Evolutionary conservation across 2,113 vertebrate species (phyloP).

Genomic region (Puma concolor): DNA sequence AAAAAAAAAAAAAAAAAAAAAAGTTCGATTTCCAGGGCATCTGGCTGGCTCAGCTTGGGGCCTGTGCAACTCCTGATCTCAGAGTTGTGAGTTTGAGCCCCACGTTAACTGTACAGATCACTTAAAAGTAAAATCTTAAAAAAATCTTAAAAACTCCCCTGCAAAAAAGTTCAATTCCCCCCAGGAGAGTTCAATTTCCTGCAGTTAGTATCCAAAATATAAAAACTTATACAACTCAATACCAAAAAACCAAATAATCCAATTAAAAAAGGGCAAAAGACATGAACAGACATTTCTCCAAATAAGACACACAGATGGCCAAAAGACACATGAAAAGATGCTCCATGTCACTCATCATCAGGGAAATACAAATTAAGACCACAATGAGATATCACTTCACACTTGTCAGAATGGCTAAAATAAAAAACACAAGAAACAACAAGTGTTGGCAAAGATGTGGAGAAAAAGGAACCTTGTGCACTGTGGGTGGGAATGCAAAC

Average conservation of each 20-base stretch:
- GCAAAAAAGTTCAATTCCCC: too few relatives aligned
- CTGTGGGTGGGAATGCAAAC: not conserved
- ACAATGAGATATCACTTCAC: not conserved
- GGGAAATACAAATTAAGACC: not conserved
- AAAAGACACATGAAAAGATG: not conserved
- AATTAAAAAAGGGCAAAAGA: not conserved
- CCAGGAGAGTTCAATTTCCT: not conserved
- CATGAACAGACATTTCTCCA: not conserved
- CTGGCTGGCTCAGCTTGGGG: not conserved
- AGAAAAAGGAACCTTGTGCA: not conserved
- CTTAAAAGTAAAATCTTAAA: not conserved
- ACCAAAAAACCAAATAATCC: not conserved
- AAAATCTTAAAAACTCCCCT: too few relatives aligned
- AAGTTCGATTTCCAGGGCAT: not conserved
- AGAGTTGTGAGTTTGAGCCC: not conserved
- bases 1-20: too few relatives aligned
- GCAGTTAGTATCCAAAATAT: not conserved
- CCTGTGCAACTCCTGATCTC: not conserved
- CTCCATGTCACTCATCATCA: not conserved
- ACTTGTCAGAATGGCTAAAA: not conserved
- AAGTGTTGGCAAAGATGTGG: not conserved
- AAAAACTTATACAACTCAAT: not conserved
- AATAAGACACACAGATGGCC: not conserved
- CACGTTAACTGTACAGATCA: not conserved
- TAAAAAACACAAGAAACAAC: not conserved